These are phyloP conservation scores for Sciurus vulgaris DNA, from an alignment of 2,797 vertebrate species.

Conservation along the genomic window DNA sequence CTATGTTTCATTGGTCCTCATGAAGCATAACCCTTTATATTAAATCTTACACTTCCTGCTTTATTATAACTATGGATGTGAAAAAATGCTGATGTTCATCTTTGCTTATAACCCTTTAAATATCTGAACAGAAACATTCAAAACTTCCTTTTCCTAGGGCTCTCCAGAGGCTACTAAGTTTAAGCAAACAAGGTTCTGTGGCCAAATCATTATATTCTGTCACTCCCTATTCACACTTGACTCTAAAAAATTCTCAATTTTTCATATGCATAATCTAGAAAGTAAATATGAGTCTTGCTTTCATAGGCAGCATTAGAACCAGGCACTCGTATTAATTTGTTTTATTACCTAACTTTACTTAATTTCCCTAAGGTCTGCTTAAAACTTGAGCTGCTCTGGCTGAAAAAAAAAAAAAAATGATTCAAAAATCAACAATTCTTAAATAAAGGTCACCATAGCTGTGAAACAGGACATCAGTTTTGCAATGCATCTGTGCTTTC, in stretches of 20 bases:
- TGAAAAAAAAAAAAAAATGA: constrained; percentile 46
- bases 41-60: not conserved
- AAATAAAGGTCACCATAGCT: not conserved
- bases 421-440: constrained; percentile 17
- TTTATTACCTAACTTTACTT: constrained; percentile 18
- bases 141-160: not conserved
- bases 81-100: not conserved
- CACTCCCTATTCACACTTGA: not conserved
- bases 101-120: constrained; percentile 23
- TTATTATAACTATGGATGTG: not conserved
- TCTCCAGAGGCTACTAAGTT: not conserved
- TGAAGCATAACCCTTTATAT: not conserved
- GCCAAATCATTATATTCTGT: constrained; percentile 21
- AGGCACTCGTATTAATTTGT: not conserved
- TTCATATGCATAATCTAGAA: constrained; percentile 17
- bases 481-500: not conserved
- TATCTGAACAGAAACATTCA: constrained; percentile 43
- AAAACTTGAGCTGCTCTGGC: not conserved
- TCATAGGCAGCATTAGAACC: not conserved
- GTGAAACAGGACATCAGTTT: not conserved
- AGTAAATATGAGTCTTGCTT: constrained; percentile 66
- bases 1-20: not conserved
- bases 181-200: constrained; percentile 41
- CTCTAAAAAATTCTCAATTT: constrained; percentile 31
- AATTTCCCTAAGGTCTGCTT: constrained; percentile 6